Base-by-base conservation (phyloP, 2,797 vertebrate genomes). In the Cichlasoma orientale region DNA sequence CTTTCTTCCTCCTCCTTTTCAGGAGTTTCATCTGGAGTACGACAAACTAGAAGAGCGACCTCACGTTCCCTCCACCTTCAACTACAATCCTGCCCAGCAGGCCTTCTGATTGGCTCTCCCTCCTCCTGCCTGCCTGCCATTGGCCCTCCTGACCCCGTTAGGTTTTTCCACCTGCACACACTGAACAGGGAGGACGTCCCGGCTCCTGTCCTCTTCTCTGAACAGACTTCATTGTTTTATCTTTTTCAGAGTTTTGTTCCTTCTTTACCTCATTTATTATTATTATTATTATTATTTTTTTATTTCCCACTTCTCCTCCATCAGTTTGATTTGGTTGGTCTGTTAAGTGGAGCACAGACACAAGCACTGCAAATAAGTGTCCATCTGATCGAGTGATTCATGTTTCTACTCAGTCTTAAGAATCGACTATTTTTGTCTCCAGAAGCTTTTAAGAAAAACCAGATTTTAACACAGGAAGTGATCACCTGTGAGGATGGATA, bases 21-120 rank as follows among this genome's bases (percentile, higher is more conserved):
- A 97, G 97, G 97, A 98, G 95, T 98, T 97, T 93, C 97, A 98
- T 91, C 95, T 98, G 96, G 97, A 98, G 92, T 98, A 98, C 84
- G 97, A 98, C 91, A 98, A 98, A 93, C 93, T 98, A 96, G 97
- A 98, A 97, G 97, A 98, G 95, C 95, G 96, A 93, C 97, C 97
- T 95, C 97, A 98, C 90, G 96, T 98, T 96, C 97, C 97, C 95
- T 97, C 97, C 94, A 97, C 96, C 84, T 97, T 97, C 96, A 97
- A 97, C 96, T 97, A 98, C 96, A 97, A 98, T 94, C 97, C 97
- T 94, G 97, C 97, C 96, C 96, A 97, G 96, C 97, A 97, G 96
- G 97, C 97, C 95, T 98, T 97, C 96, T 97, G 96, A 97, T 95
- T 96, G 96, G 96, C 96, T 89, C 61, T 72, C 75, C 77, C 85